Conservation (phyloP, 2,113 vertebrate genomes). For the Alethe diademata region DNA sequence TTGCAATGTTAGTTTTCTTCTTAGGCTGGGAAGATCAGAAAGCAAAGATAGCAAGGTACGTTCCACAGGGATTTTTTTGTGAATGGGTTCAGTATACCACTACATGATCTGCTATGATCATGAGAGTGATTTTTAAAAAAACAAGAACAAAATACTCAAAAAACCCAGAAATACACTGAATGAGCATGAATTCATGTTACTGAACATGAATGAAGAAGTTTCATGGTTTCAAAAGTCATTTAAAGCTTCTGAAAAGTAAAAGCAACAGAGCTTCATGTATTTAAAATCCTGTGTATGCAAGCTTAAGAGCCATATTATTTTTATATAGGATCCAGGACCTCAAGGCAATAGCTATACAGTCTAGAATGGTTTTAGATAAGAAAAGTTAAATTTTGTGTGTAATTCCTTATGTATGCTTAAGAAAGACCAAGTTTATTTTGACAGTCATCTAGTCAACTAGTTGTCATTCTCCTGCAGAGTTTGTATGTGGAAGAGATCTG, state of each 20-base stretch:
- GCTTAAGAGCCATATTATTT: not conserved
- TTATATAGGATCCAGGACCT: not conserved
- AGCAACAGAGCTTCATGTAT: not conserved
- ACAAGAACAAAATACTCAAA: not conserved
- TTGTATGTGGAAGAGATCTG: not conserved
- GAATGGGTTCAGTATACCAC: not conserved
- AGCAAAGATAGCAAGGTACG: not conserved
- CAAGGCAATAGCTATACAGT: not conserved
- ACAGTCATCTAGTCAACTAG: not conserved
- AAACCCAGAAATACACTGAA: not conserved
- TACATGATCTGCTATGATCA: not conserved
- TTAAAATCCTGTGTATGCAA: not conserved
- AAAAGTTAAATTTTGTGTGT: not conserved
- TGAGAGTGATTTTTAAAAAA: not conserved
- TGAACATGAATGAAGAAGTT: not conserved
- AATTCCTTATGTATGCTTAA: not conserved
- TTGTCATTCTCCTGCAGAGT: not conserved
- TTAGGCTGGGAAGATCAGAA: not conserved
- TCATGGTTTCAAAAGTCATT: not conserved
- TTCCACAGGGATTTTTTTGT: not conserved
- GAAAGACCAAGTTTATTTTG: not conserved
- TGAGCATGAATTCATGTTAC: too few relatives aligned
- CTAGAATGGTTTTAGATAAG: not conserved
- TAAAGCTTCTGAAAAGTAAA: not conserved
- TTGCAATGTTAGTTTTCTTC: not conserved